phyloP scores from a whole-genome alignment of 2,113 vertebrate genomes.

The Gobiocypris rarus region DNA sequence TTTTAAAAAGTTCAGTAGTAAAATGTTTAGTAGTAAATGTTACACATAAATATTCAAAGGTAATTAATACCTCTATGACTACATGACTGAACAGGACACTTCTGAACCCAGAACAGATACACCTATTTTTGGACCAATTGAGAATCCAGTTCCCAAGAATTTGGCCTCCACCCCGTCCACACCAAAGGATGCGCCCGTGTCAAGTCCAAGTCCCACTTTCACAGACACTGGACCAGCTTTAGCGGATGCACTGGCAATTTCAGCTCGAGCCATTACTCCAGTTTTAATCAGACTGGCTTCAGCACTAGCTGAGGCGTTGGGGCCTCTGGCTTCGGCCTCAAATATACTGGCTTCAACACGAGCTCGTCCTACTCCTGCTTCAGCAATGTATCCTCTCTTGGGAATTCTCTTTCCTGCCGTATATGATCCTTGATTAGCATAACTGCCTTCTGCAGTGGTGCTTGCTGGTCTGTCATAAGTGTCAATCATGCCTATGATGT shows the following conservation, averaged over 20 bases:
- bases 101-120: background rate
- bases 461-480: constrained; percentile 1
- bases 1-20: background rate
- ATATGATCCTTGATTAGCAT: background rate
- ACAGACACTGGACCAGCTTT: background rate
- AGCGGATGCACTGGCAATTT: background rate
- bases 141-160: constrained; percentile 38
- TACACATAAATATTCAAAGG: background rate
- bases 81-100: constrained; percentile 13
- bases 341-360: background rate
- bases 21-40: background rate
- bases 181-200: background rate
- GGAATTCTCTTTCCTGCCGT: background rate
- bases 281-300: accelerated
- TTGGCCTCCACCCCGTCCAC: constrained; percentile 18
- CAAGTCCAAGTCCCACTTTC: background rate
- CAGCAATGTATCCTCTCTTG: background rate
- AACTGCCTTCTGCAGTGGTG: background rate
- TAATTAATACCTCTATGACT: background rate
- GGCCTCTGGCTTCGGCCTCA: background rate
- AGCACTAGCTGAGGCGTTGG: background rate
- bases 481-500: background rate
- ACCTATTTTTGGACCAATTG: constrained; percentile 5
- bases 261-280: background rate
- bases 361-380: background rate